Evolutionary conservation across 2,888 invertebrate genomes (phyloP).

Genomic region (Ichneumoninae sp.): DNA sequence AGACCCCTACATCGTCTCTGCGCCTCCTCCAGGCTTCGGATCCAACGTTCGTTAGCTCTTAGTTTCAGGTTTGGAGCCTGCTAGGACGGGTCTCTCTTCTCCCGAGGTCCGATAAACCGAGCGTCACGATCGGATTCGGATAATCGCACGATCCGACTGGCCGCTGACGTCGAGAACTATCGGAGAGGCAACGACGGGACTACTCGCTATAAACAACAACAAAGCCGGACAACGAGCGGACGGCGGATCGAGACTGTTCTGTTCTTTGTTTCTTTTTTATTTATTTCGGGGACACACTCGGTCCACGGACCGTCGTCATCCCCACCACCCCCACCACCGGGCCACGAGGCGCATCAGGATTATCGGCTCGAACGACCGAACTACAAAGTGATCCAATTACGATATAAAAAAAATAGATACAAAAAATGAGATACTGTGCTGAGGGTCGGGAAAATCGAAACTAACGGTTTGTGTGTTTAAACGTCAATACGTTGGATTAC

Average conservation of each 20-base stretch:
- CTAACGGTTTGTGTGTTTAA: slow-evolving; percentile 33
- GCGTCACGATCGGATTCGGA: slow-evolving; percentile 43
- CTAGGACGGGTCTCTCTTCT: slow-evolving; percentile 83
- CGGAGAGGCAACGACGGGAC: slow-evolving; percentile 1
- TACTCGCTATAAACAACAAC: slow-evolving; percentile 3
- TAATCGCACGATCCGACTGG: slow-evolving; percentile 13
- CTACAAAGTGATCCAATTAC: slow-evolving; percentile 15
- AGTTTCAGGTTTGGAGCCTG: slow-evolving; percentile 85
- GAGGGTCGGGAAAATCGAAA: neutral
- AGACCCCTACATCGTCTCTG: slow-evolving; percentile 76
- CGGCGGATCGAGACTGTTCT: neutral
- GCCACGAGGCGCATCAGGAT: slow-evolving; percentile 32
- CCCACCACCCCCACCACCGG: neutral
- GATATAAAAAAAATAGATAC: neutral
- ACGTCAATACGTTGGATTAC: slow-evolving; percentile 62
- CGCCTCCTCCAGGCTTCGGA: slow-evolving; percentile 83
- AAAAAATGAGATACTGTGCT: slow-evolving; percentile 7
- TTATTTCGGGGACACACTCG: neutral
- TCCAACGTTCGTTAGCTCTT: slow-evolving; percentile 84
- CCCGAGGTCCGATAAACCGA: slow-evolving; percentile 70
- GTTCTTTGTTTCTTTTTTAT: neutral
- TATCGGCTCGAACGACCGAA: slow-evolving; percentile 31
- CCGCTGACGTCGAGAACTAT: slow-evolving; percentile 13
- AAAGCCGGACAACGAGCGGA: neutral
- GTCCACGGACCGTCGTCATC: slow-evolving; percentile 20